Conservation (phyloP, 1,140 invertebrate species). For the Drosophila pallidifrons region DNA sequence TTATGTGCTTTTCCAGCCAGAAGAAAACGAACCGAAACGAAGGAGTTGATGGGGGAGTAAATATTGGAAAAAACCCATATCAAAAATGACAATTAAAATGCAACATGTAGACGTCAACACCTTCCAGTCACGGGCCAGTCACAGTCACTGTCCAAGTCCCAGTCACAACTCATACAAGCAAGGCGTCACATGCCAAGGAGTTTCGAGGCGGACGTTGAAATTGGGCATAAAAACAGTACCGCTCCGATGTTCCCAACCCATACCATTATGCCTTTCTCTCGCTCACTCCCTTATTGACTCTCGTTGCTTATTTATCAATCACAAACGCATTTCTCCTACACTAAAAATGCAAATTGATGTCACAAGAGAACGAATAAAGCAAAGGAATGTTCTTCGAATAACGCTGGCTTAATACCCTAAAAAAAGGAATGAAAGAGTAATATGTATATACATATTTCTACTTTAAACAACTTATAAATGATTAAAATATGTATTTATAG, state of each 20-base stretch:
- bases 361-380: conserved; percentile 28
- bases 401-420: background rate
- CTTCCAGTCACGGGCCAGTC: conserved; percentile 52
- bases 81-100: conserved; percentile 77
- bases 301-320: conserved; percentile 58
- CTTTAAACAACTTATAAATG: no score
- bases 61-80: conserved; percentile 46
- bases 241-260: conserved; percentile 34
- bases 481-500: no score
- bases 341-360: conserved; percentile 77
- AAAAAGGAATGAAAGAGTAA: background rate
- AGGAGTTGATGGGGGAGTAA: conserved; percentile 14
- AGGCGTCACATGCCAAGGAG: conserved; percentile 75
- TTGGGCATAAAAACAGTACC: conserved; percentile 79
- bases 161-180: conserved; percentile 5
- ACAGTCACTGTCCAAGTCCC: conserved; percentile 14
- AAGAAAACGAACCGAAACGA: conserved; percentile 15
- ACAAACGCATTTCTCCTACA: conserved; percentile 74
- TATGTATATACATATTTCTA: background rate
- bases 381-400: background rate
- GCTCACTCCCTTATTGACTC: conserved; percentile 10
- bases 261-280: conserved; percentile 13
- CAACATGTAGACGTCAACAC: conserved; percentile 81
- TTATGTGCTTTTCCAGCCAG: conserved; percentile 65
- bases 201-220: conserved; percentile 80